Evolutionary conservation across 2,113 vertebrate species (phyloP).

Genomic region (Otus sunia): DNA sequence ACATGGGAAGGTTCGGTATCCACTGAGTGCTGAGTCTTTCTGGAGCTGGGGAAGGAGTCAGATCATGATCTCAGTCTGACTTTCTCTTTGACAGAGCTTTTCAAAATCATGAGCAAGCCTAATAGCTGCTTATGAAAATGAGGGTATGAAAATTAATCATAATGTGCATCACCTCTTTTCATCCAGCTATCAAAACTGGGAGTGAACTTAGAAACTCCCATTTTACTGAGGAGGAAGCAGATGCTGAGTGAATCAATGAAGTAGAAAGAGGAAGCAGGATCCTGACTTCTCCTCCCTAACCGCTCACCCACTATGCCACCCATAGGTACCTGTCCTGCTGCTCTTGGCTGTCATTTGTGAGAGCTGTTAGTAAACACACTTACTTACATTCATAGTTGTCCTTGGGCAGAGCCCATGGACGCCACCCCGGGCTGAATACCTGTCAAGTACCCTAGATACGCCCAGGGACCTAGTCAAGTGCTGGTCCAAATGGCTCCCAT

Average conservation of each 20-base stretch:
- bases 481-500: neutral
- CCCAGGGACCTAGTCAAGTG: neutral
- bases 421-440: neutral
- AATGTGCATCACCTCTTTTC: conserved; percentile 1
- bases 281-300: neutral
- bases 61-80: conserved; percentile 17
- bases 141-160: neutral
- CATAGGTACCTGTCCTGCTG: neutral
- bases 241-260: neutral
- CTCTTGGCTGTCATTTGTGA: neutral
- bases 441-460: neutral
- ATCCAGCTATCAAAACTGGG: conserved; percentile 27
- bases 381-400: neutral
- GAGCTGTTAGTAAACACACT: neutral
- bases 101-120: conserved; percentile 9
- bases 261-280: neutral
- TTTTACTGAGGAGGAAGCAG: neutral
- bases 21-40: neutral
- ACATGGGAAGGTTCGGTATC: neutral
- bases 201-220: neutral
- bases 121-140: conserved; percentile 26
- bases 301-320: neutral
- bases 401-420: neutral
- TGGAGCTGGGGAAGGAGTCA: neutral
- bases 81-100: conserved; percentile 20